Evolutionary conservation across 2,113 vertebrate genomes (phyloP).

Genomic region (Hemicordylus capensis): DNA sequence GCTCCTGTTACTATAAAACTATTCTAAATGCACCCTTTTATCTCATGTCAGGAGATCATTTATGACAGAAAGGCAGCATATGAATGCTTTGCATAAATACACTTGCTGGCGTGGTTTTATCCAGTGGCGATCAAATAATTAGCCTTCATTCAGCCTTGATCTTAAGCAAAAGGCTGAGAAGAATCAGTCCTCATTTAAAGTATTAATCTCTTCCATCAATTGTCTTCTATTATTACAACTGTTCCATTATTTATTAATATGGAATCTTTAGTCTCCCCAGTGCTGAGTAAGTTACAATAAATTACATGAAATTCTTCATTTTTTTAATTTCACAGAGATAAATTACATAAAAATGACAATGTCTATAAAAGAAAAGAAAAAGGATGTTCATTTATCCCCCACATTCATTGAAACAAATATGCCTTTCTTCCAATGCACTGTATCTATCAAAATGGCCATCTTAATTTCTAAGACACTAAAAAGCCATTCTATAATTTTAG

Average conservation of each 20-base stretch:
- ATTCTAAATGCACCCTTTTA: neutral
- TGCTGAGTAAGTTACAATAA: neutral
- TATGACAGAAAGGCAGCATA: neutral
- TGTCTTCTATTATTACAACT: neutral
- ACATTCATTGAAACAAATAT: neutral
- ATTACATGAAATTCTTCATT: too few relatives aligned
- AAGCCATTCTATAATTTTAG: neutral
- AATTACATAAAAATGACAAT: too few relatives aligned
- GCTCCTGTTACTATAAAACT: neutral
- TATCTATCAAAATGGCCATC: neutral
- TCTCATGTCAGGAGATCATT: neutral
- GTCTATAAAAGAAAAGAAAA: too few relatives aligned
- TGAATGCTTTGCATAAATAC: neutral
- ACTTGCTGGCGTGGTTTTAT: neutral
- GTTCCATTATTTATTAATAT: neutral
- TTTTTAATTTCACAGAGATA: too few relatives aligned
- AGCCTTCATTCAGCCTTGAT: neutral
- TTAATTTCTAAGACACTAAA: neutral
- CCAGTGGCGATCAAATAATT: neutral
- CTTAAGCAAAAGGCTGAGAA: neutral
- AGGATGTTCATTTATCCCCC: too few relatives aligned
- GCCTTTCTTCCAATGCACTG: neutral
- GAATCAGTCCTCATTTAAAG: neutral
- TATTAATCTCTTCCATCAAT: neutral
- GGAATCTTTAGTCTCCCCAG: too few relatives aligned